Percentiles rank a stretch among this genome's conserved stretches.
phyloP scores from a whole-genome alignment of 2,888 invertebrate species.

The Acleris cristana region DNA sequence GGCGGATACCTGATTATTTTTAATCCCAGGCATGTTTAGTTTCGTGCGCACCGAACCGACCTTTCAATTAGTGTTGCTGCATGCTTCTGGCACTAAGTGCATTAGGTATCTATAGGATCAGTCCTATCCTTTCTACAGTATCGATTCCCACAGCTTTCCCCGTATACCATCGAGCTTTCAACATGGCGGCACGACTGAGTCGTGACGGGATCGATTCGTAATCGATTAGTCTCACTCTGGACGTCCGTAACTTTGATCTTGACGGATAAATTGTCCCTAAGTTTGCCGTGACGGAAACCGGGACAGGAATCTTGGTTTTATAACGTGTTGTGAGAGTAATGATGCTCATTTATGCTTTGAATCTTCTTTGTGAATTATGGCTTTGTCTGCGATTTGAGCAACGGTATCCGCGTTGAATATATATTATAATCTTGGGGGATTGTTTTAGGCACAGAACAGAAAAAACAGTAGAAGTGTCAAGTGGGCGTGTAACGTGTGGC shows the following conservation, averaged over 20 bases:
- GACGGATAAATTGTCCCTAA: conserved; percentile 33
- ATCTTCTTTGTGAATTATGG: background rate
- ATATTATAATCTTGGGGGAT: too few relatives aligned
- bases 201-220: conserved; percentile 55
- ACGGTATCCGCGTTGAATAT: background rate
- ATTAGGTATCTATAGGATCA: conserved; percentile 4
- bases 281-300: conserved; percentile 26
- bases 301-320: conserved; percentile 16
- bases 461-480: too few relatives aligned
- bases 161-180: conserved; percentile 45
- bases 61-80: background rate
- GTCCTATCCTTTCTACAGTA: conserved; percentile 39
- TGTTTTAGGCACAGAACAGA: too few relatives aligned
- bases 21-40: too few relatives aligned
- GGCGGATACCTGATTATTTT: too few relatives aligned
- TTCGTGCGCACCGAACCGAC: background rate
- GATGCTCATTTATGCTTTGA: background rate
- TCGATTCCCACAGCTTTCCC: conserved; percentile 63
- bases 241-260: conserved; percentile 42
- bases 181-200: conserved; percentile 51
- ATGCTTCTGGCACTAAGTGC: too few relatives aligned
- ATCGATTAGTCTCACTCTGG: conserved; percentile 63
- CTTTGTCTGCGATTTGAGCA: background rate
- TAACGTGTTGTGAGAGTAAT: conserved; percentile 19
- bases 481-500: too few relatives aligned